These are phyloP conservation scores for Drosophila barbarae DNA, from an alignment of 2,888 invertebrate species.

Conservation along the genomic window DNA sequence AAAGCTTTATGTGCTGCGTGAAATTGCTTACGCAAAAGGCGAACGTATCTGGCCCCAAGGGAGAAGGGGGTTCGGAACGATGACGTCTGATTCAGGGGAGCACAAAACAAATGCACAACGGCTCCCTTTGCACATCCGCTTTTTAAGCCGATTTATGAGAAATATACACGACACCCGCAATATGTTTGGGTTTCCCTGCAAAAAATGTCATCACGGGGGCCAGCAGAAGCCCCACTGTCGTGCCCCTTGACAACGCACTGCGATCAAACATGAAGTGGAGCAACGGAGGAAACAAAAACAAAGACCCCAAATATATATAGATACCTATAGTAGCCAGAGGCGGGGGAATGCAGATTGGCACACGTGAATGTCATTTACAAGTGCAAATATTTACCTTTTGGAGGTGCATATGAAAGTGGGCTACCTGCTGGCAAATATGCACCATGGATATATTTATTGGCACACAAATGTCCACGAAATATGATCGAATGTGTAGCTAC, in stretches of 20 bases:
- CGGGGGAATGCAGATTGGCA: slow-evolving; percentile 33
- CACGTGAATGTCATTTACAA: slow-evolving; percentile 74
- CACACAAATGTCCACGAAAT: slow-evolving; percentile 14
- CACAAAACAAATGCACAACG: slow-evolving; percentile 54
- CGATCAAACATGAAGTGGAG: slow-evolving; percentile 55
- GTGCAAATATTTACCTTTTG: slow-evolving; percentile 70
- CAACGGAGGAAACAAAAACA: slow-evolving; percentile 34
- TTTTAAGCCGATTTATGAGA: slow-evolving; percentile 73
- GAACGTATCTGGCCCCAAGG: slow-evolving; percentile 45
- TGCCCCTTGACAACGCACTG: slow-evolving; percentile 7
- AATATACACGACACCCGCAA: slow-evolving; percentile 59
- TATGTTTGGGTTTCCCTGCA: slow-evolving; percentile 54
- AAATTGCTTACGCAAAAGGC: slow-evolving; percentile 59
- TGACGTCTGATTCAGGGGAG: slow-evolving; percentile 27
- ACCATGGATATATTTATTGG: slow-evolving; percentile 43
- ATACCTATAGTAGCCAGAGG: slow-evolving; percentile 4
- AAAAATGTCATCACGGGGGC: slow-evolving; percentile 28
- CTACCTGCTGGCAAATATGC: slow-evolving; percentile 56
- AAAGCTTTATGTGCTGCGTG: slow-evolving; percentile 52
- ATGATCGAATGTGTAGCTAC: slow-evolving; percentile 4
- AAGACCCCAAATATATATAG: slow-evolving; percentile 5
- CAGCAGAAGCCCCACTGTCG: neutral
- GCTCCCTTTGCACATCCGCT: slow-evolving; percentile 19
- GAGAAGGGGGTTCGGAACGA: slow-evolving; percentile 5
- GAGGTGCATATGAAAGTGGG: slow-evolving; percentile 55